Evolutionary conservation across 2,797 vertebrate genomes (phyloP).

Genomic region (Leucoraja ocellata): DNA sequence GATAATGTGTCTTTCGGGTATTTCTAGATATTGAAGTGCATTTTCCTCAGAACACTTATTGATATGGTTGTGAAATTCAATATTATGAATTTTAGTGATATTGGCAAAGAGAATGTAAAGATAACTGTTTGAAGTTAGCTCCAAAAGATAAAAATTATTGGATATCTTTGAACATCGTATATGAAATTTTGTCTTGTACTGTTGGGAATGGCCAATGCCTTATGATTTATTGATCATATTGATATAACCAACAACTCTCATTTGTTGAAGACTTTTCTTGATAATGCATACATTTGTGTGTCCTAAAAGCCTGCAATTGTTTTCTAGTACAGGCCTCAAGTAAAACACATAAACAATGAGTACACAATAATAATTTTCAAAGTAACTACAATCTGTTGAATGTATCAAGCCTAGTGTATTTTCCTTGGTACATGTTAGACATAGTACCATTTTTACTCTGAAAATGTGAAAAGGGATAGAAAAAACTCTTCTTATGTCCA

Average conservation of each 20-base stretch:
- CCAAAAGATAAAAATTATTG: not conserved
- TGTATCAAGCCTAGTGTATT: not conserved
- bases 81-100: not conserved
- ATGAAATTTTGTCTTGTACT: not conserved
- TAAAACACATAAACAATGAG: conserved; percentile 3
- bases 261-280: not conserved
- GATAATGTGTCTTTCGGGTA: not conserved
- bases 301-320: not conserved
- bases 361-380: not conserved
- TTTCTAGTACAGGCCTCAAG: not conserved
- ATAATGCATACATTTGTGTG: not conserved
- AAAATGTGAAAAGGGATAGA: not conserved
- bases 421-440: not conserved
- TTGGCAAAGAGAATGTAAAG: not conserved
- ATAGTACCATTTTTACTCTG: not conserved
- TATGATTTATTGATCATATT: not conserved
- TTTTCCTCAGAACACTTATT: not conserved
- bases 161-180: not conserved
- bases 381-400: not conserved
- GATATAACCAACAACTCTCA: not conserved
- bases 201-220: not conserved
- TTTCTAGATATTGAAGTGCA: not conserved
- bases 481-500: not conserved
- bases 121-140: no score
- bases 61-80: not conserved